Evolutionary conservation across 2,888 invertebrate genomes (phyloP), one percentile per base, ranked within the genome.

Genomic region (Bellardia pandia): DNA sequence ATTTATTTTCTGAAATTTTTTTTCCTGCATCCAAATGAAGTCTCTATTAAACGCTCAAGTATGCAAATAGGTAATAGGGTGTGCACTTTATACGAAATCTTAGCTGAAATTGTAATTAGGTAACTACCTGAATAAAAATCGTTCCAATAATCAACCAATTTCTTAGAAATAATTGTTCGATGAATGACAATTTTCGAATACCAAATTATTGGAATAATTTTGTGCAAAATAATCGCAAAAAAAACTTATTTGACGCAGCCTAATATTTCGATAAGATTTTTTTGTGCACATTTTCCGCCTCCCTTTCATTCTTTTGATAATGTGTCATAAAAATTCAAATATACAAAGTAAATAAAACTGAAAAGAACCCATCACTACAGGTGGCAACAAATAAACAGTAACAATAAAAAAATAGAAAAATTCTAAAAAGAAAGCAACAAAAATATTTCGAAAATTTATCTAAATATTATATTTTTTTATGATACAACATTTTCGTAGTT

Each of bases 241-340:
- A 23, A 23, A 45, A 45, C 11, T 45, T 9, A 45, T 9, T 42
- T 42, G 7, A 42, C 5, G 16, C 13, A 11, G 13, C 45, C 45
- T 45, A 45, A 13, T 66, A 42, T 13, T 42, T 7, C 23, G 23
- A n/a, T 66, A 66, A 11, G 23, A 16, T 9, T 30, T 2, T 62
- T 7, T 64, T 56, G 9, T 23, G 14, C 9, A 76, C 16, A 33
- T 37, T 64, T 53, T 30, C 9, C n/a, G 9, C 5, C 11, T 30
- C 30, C 4, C 23, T 9, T 16, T 0, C n/a, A 5, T 60, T 64
- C 13, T 11, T 16, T 64, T 40, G 5, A 16, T 48, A 9, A 11
- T 56, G 2, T n/a, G 16, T 66, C 75, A 76, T 81, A 72, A 81
- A 80, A 81, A 80, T 72, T 48, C 76, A 76, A 72, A 85, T 69